phyloP scores from a whole-genome alignment of 37 sponge, comb jelly and placozoan species.

The Chondrosia reniformis region DNA sequence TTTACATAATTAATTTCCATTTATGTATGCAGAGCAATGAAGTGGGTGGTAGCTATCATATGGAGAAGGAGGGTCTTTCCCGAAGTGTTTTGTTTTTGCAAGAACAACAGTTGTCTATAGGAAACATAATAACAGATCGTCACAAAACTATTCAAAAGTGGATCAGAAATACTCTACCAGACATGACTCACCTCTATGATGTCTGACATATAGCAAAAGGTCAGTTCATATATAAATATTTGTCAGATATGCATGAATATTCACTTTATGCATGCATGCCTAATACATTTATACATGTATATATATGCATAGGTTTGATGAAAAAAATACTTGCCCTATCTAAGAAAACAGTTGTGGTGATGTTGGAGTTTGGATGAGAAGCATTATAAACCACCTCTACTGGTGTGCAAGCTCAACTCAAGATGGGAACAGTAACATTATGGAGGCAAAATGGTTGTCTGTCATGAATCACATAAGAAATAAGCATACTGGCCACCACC shows the following conservation, averaged over 20 bases:
- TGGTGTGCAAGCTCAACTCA: slow-evolving; percentile 32
- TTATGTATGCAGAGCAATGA: too few relatives aligned
- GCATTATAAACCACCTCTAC: slow-evolving; percentile 50
- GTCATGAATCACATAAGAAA: slow-evolving; percentile 15
- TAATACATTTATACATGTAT: not conserved
- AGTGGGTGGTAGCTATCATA: slow-evolving; percentile 35
- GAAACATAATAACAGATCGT: slow-evolving; percentile 24
- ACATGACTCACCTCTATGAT: slow-evolving; percentile 14
- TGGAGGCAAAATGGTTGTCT: slow-evolving; percentile 4
- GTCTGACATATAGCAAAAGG: slow-evolving; percentile 43
- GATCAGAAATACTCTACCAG: not conserved
- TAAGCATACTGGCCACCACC: not conserved
- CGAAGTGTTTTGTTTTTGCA: slow-evolving; percentile 12
- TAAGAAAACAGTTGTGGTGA: slow-evolving; percentile 44
- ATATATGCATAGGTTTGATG: not conserved
- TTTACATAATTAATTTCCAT: too few relatives aligned
- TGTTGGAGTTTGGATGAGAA: slow-evolving; percentile 40
- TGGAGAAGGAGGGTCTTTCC: slow-evolving; percentile 37
- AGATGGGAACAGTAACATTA: slow-evolving; percentile 6
- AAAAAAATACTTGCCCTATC: slow-evolving; percentile 27
- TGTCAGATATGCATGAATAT: not conserved
- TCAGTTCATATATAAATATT: not conserved
- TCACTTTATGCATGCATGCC: not conserved
- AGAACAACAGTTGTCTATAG: not conserved
- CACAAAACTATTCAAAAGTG: slow-evolving; percentile 29